Conservation (phyloP, 2,113 vertebrate genomes). For the Catharus fuscescens region DNA sequence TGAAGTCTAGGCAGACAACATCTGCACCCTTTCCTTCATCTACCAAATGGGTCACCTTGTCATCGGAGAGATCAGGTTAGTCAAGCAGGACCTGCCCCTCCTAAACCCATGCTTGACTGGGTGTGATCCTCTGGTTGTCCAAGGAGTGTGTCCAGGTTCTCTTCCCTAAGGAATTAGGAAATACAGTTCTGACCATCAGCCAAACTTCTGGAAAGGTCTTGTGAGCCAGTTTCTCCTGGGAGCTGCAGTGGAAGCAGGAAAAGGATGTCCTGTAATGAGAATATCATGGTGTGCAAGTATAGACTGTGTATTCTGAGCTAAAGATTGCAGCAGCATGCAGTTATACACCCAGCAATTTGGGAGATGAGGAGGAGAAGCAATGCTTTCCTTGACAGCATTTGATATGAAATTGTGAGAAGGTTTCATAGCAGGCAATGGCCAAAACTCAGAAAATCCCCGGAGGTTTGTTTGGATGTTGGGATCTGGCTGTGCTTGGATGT, state of each 20-base stretch:
- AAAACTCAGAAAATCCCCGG: not conserved
- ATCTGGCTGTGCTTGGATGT: not conserved
- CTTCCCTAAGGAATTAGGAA: slow-evolving; percentile 16
- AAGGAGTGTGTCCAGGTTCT: not conserved
- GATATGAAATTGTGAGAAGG: not conserved
- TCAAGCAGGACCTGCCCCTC: not conserved
- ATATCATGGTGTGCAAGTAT: not conserved
- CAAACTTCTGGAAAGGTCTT: not conserved
- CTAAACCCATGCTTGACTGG: not conserved
- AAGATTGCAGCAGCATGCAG: not conserved
- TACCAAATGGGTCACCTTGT: not conserved
- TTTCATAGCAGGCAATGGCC: not conserved
- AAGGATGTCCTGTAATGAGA: not conserved
- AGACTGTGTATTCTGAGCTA: not conserved
- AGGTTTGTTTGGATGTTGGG: not conserved
- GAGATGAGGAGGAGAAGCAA: not conserved
- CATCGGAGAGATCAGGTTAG: not conserved
- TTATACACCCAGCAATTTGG: not conserved
- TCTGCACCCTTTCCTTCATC: not conserved
- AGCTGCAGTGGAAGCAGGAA: not conserved
- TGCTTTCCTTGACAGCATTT: not conserved
- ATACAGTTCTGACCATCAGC: not conserved
- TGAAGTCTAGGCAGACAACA: not conserved
- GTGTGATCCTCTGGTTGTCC: not conserved
- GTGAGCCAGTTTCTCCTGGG: not conserved